Conservation (phyloP, 2,113 vertebrate species). For the Apteryx owenii region DNA sequence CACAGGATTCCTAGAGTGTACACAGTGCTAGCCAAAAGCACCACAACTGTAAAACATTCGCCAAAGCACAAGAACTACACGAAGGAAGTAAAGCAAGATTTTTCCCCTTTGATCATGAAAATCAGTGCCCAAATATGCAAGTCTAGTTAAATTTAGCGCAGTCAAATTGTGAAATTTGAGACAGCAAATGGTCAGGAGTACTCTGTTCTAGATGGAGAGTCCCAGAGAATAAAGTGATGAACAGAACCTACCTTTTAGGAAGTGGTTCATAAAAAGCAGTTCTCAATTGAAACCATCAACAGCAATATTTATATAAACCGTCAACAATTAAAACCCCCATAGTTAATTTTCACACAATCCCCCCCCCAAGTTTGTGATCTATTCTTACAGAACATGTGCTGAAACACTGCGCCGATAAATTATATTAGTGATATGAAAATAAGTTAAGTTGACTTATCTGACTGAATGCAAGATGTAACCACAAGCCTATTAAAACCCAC, state of each 20-base stretch:
- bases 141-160: not conserved
- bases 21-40: not conserved
- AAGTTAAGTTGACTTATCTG: not conserved
- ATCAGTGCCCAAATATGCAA: not conserved
- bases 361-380: not conserved
- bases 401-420: not conserved
- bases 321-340: not conserved
- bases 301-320: not conserved
- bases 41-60: not conserved
- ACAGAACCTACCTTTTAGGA: constrained; percentile 1
- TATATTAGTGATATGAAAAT: not conserved
- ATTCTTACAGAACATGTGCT: fast-evolving
- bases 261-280: not conserved
- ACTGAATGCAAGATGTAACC: not conserved
- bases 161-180: not conserved
- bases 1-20: constrained; percentile 6
- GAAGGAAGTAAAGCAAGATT: not conserved
- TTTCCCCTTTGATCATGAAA: not conserved
- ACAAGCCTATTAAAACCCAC: not conserved
- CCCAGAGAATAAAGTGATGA: not conserved
- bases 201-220: constrained; percentile 1
- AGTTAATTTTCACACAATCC: not conserved
- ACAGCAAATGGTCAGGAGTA: not conserved
- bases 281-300: not conserved
- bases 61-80: not conserved